phyloP scores from a whole-genome alignment of 37 sponge, comb jelly and placozoan species.

The Beroe ovata region DNA sequence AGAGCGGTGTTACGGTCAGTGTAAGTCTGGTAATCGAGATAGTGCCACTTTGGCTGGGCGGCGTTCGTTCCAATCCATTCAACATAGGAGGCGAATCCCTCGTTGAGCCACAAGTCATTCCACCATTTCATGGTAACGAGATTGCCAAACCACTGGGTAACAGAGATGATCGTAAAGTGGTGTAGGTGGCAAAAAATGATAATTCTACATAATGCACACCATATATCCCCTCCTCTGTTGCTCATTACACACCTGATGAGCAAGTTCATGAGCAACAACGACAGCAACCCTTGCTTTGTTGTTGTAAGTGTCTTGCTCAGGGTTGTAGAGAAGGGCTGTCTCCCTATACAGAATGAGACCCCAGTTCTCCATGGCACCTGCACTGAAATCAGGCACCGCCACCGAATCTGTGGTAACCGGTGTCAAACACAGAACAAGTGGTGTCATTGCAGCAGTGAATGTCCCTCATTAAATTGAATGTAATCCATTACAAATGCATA shows the following conservation, averaged over 20 bases:
- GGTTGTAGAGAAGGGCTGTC: constrained; percentile 56
- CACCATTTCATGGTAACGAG: constrained; percentile 99
- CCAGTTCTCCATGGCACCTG: constrained; percentile 70
- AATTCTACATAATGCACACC: background rate
- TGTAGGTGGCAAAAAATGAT: background rate
- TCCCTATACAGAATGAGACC: constrained; percentile 60
- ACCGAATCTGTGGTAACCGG: constrained; percentile 40
- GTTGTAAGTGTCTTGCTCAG: constrained; percentile 17
- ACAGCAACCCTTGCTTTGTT: constrained; percentile 22
- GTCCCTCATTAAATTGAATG: too few species aligned
- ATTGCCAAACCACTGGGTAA: constrained; percentile 96
- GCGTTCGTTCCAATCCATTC: constrained; percentile 84
- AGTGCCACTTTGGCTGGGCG: constrained; percentile 71
- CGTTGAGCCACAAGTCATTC: constrained; percentile 98
- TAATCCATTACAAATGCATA: too few species aligned
- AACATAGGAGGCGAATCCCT: constrained; percentile 92
- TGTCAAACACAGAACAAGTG: too few species aligned
- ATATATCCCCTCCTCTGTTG: background rate
- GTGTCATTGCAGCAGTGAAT: too few species aligned
- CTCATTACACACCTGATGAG: constrained; percentile 66
- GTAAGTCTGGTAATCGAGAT: constrained; percentile 67
- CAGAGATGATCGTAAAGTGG: background rate
- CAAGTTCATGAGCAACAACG: constrained; percentile 65
- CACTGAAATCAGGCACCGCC: constrained; percentile 68
- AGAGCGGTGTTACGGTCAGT: constrained; percentile 12